These are phyloP conservation scores for Nomada fucata DNA, from an alignment of 2,888 invertebrate species.

Conservation along the genomic window DNA sequence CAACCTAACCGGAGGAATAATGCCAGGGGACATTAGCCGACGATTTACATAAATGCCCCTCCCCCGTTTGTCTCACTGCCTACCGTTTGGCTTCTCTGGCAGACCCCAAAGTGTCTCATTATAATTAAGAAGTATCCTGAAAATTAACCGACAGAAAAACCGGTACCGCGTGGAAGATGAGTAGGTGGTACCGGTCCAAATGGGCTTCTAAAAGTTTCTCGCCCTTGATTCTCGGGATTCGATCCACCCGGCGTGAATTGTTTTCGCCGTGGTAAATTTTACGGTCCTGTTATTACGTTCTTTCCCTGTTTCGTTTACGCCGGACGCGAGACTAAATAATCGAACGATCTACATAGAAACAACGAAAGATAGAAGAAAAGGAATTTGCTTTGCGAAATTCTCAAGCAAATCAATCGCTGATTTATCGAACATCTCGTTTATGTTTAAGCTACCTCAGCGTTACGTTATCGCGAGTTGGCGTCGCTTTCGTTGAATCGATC, in stretches of 20 bases:
- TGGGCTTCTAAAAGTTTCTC: conserved; percentile 71
- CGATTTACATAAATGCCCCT: conserved; percentile 81
- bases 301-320: too few species aligned
- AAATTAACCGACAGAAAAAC: conserved; percentile 81
- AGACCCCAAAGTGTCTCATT: conserved; percentile 81
- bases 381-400: too few species aligned
- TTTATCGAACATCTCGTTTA: too few species aligned
- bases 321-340: too few species aligned
- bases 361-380: too few species aligned
- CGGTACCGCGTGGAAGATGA: conserved; percentile 45
- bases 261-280: conserved; percentile 4
- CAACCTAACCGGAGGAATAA: conserved; percentile 75
- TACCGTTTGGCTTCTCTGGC: conserved; percentile 59
- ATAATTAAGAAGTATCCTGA: conserved; percentile 83
- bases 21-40: conserved; percentile 82
- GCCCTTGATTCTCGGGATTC: conserved; percentile 42
- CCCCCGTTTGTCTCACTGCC: conserved; percentile 45
- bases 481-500: neutral
- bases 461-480: too few species aligned
- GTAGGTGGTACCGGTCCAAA: conserved; percentile 66
- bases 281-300: neutral
- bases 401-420: too few species aligned
- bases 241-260: neutral
- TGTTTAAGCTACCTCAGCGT: too few species aligned
- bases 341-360: too few species aligned